Evolutionary conservation across 92 coral and sea anemone genomes (phyloP), one percentile per base, ranked within the genome.

Genomic region (Parazoanthus atlanticus): DNA sequence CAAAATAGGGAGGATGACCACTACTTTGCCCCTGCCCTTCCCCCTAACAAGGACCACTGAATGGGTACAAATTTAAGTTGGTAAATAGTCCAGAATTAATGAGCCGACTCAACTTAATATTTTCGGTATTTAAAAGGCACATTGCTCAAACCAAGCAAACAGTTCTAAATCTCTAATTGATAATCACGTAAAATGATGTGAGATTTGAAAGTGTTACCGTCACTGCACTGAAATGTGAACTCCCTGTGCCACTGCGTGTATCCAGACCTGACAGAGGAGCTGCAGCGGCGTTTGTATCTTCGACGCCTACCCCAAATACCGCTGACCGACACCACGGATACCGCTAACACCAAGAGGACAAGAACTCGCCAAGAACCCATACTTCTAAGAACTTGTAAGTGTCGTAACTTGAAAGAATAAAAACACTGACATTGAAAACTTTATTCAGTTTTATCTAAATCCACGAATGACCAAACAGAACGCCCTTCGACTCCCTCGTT

Each of bases 241-340:
- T 70, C 75, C 19, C 19, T 15, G 75, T 70, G 75, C 75, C 75
- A 70, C 6, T 70, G 16, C 3, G 75, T 8, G 75, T 70, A 70
- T 70, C 75, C 75, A 10, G 75, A 70, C 36, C 34, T 70, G 75
- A 70, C 75, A 8, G 75, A 70, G 17, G 75, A 70, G 38, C 75
- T 70, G 34, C 75, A 70, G 38, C 0, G 75, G 33, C 21, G 33
- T 11, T 70, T 26, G 33, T 29, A 26, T 29, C 75, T 70, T 7
- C 75, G 75, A 70, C 75, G 75, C 19, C 75, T 70, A 3, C 75
- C 75, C 75, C 75, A 70, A 29, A 29, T 0, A 70, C 75, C 38
- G 34, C 75, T 70, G 33, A 70, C 75, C 75, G 75, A 70, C 36
- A 29, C 75, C 75, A 70, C 75, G 0, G 75, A 9, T 29, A 29